Evolutionary conservation across 2,797 vertebrate species (phyloP).

Genomic region (Oreonectes daqikongensis): DNA sequence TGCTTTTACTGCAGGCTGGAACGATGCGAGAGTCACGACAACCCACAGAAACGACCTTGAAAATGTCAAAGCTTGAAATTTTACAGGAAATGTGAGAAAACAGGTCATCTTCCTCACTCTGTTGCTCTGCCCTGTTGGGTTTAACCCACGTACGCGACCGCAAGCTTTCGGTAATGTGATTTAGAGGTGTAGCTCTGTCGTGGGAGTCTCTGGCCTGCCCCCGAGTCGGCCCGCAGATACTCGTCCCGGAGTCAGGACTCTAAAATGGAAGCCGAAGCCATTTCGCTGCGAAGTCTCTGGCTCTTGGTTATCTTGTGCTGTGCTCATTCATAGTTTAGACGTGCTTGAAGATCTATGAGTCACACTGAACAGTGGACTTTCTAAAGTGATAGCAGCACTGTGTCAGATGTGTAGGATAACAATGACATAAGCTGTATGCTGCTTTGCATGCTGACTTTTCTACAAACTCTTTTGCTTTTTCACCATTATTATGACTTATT

Average conservation of each 20-base stretch:
- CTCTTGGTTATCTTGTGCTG: not conserved
- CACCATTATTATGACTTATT: not conserved
- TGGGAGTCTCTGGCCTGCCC: constrained; percentile 4
- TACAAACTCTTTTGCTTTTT: not conserved
- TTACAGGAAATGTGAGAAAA: not conserved
- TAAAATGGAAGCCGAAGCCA: constrained; percentile 30
- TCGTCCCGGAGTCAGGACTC: not conserved
- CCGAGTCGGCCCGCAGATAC: constrained; percentile 1
- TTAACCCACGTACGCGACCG: not conserved
- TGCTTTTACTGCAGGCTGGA: constrained; percentile 7
- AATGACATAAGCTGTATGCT: constrained; percentile 2
- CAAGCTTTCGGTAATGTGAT: not conserved
- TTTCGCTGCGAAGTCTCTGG: not conserved
- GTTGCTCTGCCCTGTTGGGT: not conserved
- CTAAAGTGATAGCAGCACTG: not conserved
- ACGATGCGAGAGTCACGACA: not conserved
- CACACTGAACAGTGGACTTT: constrained; percentile 1
- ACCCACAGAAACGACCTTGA: constrained; percentile 23
- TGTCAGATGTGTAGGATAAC: not conserved
- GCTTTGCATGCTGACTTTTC: not conserved
- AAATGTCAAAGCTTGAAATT: constrained; percentile 35
- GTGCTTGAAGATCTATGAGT: constrained; percentile 18
- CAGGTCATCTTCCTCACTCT: not conserved
- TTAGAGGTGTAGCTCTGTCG: not conserved
- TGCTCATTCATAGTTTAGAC: constrained; percentile 1